Evolutionary conservation across 2,797 vertebrate genomes (phyloP).

Genomic region (Petrocephalus sullivani): DNA sequence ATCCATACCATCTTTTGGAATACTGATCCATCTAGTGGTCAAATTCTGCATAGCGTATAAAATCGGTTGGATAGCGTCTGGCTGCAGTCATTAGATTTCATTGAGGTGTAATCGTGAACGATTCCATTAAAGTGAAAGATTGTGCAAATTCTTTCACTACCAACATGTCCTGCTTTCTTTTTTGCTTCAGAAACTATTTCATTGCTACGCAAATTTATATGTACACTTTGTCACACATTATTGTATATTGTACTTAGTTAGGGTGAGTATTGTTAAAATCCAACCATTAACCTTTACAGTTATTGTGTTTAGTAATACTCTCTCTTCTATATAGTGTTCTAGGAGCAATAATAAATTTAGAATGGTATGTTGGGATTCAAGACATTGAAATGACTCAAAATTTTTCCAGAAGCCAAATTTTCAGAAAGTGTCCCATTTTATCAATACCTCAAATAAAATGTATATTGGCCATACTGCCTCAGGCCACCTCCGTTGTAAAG

Average conservation of each 20-base stretch:
- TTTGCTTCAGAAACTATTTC: not conserved
- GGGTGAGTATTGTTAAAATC: too few species aligned
- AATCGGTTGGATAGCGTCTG: not conserved
- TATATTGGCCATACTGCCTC: not conserved
- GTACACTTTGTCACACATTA: not conserved
- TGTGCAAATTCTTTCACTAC: not conserved
- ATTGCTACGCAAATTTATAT: not conserved
- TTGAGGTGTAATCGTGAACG: too few species aligned
- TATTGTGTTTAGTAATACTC: too few species aligned
- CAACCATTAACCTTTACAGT: too few species aligned
- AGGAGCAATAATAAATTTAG: too few species aligned
- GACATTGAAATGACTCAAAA: too few species aligned
- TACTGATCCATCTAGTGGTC: constrained; percentile 6
- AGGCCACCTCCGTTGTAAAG: not conserved
- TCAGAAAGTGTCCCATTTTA: too few species aligned
- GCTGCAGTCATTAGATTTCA: not conserved
- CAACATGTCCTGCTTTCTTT: not conserved
- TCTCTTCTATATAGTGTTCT: too few species aligned
- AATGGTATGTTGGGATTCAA: too few species aligned
- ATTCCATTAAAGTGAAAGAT: not conserved
- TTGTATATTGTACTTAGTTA: not conserved
- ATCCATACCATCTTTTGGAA: not conserved
- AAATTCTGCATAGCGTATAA: not conserved
- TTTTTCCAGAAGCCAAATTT: too few species aligned
- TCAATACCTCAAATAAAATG: not conserved